Percentiles rank a stretch among this genome's conserved stretches.
These are phyloP conservation scores for Isaurus tuberculatus DNA, from an alignment of 92 coral and sea anemone species.

Conservation along the genomic window DNA sequence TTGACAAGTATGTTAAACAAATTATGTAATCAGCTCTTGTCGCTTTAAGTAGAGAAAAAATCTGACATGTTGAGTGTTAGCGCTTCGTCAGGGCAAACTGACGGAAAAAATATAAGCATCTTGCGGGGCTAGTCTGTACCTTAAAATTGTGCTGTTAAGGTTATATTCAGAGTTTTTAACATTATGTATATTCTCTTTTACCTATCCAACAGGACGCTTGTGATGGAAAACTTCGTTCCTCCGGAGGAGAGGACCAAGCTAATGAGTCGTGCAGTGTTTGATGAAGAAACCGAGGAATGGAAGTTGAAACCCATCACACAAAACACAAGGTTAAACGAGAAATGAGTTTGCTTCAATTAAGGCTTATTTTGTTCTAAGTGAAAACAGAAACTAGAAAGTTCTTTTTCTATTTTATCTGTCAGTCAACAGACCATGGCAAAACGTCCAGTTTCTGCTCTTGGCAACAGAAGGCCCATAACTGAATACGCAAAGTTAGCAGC, in stretches of 20 bases:
- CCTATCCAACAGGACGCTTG: conserved; percentile 65
- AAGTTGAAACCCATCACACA: conserved; percentile 90
- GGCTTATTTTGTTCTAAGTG: neutral
- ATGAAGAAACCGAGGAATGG: conserved; percentile 97
- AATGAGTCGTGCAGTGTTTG: conserved; percentile 81
- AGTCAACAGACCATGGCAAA: conserved; percentile 98
- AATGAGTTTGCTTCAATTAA: neutral
- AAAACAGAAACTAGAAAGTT: neutral
- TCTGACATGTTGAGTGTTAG: too few relatives aligned
- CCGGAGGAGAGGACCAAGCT: conserved; percentile 88
- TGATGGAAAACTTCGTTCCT: conserved; percentile 93
- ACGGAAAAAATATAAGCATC: too few relatives aligned
- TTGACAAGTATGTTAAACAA: too few relatives aligned
- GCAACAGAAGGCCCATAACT: conserved; percentile 96
- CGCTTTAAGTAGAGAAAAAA: too few relatives aligned
- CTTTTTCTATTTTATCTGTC: neutral
- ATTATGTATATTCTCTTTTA: neutral
- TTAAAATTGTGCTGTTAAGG: too few relatives aligned
- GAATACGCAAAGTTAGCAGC: conserved; percentile 97
- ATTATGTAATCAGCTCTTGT: too few relatives aligned
- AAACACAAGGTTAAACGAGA: conserved; percentile 65
- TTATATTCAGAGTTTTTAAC: too few relatives aligned
- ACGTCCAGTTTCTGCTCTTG: conserved; percentile 98
- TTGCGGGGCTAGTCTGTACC: too few relatives aligned
- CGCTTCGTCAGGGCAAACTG: too few relatives aligned